phyloP scores from a whole-genome alignment of 2,888 invertebrate species.

The Erebia aethiops region DNA sequence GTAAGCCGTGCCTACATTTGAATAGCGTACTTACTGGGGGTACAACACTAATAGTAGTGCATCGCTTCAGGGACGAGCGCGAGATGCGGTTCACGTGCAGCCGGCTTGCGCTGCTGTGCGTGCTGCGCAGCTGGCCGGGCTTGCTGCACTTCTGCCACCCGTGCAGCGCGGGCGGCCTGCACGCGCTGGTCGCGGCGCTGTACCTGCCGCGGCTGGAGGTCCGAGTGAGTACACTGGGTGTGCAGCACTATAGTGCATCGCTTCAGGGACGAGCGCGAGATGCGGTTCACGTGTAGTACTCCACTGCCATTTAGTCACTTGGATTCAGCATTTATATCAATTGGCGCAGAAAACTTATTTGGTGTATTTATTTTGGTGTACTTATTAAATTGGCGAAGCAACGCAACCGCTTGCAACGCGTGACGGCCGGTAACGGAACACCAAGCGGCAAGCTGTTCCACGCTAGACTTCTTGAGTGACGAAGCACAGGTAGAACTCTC shows the following conservation, averaged over 20 bases:
- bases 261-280: constrained; percentile 88
- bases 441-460: no score
- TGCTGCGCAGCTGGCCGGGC: constrained; percentile 96
- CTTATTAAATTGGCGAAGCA: no score
- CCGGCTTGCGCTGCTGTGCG: constrained; percentile 91
- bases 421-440: no score
- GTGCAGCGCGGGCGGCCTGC: constrained; percentile 87
- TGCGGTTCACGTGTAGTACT: constrained; percentile 92
- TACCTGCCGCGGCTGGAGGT: constrained; percentile 95
- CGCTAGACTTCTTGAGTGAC: no score
- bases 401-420: no score
- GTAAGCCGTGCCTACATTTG: no score
- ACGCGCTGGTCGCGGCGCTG: constrained; percentile 89
- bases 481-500: no score
- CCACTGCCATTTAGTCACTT: no score
- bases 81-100: constrained; percentile 94
- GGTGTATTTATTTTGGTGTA: no score
- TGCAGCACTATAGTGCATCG: constrained; percentile 13
- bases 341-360: no score
- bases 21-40: neutral
- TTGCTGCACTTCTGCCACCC: constrained; percentile 94
- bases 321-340: no score
- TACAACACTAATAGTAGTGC: constrained; percentile 17
- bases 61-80: constrained; percentile 85
- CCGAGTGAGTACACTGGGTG: constrained; percentile 85